Percentiles rank a stretch among this genome's conserved stretches.
Conservation (phyloP, 2,888 invertebrate genomes). For the Clostera curtula region DNA sequence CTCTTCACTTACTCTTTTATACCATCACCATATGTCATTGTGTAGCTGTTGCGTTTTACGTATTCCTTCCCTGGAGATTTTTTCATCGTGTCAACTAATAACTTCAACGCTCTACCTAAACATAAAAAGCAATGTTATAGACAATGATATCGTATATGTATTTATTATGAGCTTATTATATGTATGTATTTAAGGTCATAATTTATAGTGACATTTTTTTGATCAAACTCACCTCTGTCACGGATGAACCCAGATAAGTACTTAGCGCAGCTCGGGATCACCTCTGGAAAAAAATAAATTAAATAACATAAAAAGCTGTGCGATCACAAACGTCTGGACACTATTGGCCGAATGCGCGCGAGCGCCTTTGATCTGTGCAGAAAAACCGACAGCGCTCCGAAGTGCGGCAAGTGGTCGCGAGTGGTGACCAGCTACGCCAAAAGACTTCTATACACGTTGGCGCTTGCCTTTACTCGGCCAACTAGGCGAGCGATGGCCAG, state of each 20-base stretch:
- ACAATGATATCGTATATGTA: too few species aligned
- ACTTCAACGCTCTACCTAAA: slow-evolving; percentile 33
- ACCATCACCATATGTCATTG: slow-evolving; percentile 36
- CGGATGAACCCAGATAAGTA: slow-evolving; percentile 48
- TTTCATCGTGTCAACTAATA: slow-evolving; percentile 42
- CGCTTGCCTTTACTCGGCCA: too few species aligned
- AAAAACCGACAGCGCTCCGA: too few species aligned
- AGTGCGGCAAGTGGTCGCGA: too few species aligned
- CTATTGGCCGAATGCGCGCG: too few species aligned
- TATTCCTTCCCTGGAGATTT: slow-evolving; percentile 28
- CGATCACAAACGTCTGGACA: too few species aligned
- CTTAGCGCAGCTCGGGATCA: slow-evolving; percentile 33
- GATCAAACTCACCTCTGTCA: slow-evolving; percentile 38
- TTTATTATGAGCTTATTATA: not conserved
- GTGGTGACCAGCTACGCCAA: too few species aligned
- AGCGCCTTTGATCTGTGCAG: too few species aligned
- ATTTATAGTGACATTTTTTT: not conserved
- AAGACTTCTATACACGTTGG: too few species aligned
- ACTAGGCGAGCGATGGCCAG: too few species aligned
- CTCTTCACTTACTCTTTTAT: slow-evolving; percentile 50
- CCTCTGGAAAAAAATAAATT: slow-evolving; percentile 32
- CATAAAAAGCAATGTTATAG: slow-evolving; percentile 2
- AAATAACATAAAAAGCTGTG: not conserved
- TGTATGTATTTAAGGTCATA: not conserved
- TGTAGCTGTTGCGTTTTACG: slow-evolving; percentile 30